Base-by-base conservation (phyloP, 2,888 invertebrate genomes). In the Microplitis manilae region DNA sequence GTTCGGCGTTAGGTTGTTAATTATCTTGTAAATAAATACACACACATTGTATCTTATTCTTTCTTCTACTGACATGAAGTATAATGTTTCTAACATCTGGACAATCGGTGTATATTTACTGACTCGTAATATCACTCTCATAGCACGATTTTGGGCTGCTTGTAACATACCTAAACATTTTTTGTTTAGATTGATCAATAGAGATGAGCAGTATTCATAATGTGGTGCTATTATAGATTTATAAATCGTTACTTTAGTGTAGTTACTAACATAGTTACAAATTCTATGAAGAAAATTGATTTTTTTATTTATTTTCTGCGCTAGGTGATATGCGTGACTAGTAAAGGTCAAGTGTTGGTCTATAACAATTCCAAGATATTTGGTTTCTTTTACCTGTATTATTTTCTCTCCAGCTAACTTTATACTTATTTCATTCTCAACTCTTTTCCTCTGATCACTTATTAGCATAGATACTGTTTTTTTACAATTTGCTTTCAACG, bases 141-240 rank as follows among this genome's bases (percentile, higher is more conserved):
- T 77, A 1, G 72, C 77, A 17, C 74, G 38, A 59, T 79, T 79
- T 70, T 79, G 79, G 5, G 71, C 59, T 59, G 40, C 62, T 68
- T 72, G 76, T 9, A 79, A 17, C 17, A 40, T 64, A 15, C 15
- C 67, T 1, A 77, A 17, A 30, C 72, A 67, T 15, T 39, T 20
- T 65, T 76, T 20, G 15, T 62, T 50, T 9, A 70, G 68, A n/a
- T 20, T 40, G 6, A 79, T 8, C 64, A 80, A 15, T 8, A 79
- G 17, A 6, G 80, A 68, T 17, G 73, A 75, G 7, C 77, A 80
- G 8, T 79, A 76, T 13, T 79, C 79, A 20, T 76, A 80, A 13
- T 77, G 76, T 0, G 71, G 76, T 9, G 76, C 80, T 13, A 80
- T 80, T 8, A 81, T 81, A 15, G 76, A 6, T 17, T 80, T 79